Base-by-base conservation (phyloP, 2,113 vertebrate species). In the Cheilinus undulatus region DNA sequence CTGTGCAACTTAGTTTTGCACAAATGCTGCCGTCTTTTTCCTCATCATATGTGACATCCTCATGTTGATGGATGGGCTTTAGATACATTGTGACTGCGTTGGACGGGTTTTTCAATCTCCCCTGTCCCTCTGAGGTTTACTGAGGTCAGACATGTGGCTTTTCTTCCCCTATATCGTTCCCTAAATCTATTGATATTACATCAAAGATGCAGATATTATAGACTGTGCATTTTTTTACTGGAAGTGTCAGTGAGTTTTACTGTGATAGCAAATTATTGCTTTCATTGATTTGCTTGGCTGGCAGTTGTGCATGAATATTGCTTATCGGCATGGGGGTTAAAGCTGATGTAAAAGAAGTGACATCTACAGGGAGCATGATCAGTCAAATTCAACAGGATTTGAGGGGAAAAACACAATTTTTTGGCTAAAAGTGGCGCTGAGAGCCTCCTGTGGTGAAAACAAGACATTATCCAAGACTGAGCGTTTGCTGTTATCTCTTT, bases 31-130 rank as follows among this genome's bases (percentile, higher is more conserved):
- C 6, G 24, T 28, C 27, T 19, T 7, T 49, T 36, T 17, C 67
- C 17, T 71, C 52, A 23, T 34, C 49, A 49, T 7, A 11, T 59
- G 19, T 52, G 68, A 54, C 72, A 13, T 15, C 23, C 22, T 54
- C 56, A 72, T 71, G 65, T 58, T 81, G 76, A 82, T 73, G 51
- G 71, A 85, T 81, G 71, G 78, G 54, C 4, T 85, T 74, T 67
- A 4, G 48, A 61, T 80, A 30, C 62, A 48, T 38, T 8, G 12
- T 65, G 76, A 78, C 76, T 61, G 22, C 56, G 59, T 69, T 76
- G 42, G 24, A 58, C 27, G 30, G 24, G 7, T 30, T 61, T 65
- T 70, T 45, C 45, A 45, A 46, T 70, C 60, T 58, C 38, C 46
- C n/a, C 24, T 28, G 30, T 30, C 26, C 64, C 19, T 4, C 57